A percentile compares a stretch with the other conserved stretches of the same genome.
These are phyloP conservation scores for Coregonus ussuriensis DNA, from an alignment of 2,797 vertebrate genomes.

Conservation along the genomic window DNA sequence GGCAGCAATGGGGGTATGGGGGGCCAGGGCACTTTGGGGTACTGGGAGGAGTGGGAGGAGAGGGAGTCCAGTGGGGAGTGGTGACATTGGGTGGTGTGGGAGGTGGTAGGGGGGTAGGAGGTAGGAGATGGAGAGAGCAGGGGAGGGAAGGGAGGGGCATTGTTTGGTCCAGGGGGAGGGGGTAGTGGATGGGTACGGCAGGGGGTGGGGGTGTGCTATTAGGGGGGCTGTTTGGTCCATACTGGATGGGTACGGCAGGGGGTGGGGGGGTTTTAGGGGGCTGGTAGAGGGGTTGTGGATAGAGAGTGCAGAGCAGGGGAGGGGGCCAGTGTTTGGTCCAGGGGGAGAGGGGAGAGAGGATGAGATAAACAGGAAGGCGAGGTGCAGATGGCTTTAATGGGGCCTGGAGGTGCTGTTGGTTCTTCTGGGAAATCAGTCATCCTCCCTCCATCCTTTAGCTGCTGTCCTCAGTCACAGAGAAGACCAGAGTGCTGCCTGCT, in stretches of 20 bases:
- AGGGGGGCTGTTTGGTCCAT: background rate
- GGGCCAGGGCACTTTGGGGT: slow-evolving; percentile 34
- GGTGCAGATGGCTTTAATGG: slow-evolving; percentile 74
- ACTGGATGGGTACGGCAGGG: background rate
- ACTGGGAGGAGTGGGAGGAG: slow-evolving; percentile 46
- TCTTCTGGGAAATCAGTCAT: slow-evolving; percentile 72
- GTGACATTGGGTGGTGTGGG: slow-evolving; percentile 1
- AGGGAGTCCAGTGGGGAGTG: slow-evolving; percentile 42
- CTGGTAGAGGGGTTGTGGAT: background rate
- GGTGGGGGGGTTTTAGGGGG: slow-evolving; percentile 37
- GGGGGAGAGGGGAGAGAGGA: slow-evolving; percentile 9
- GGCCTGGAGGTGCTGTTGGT: slow-evolving; percentile 68
- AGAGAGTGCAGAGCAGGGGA: slow-evolving; percentile 13
- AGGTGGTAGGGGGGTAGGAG: too few relatives aligned
- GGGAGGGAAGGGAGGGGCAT: background rate
- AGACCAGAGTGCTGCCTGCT: background rate
- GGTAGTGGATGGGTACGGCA: background rate
- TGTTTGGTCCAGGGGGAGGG: background rate
- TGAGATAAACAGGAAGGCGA: slow-evolving; percentile 58
- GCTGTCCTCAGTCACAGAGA: slow-evolving; percentile 45
- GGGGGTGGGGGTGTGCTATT: background rate
- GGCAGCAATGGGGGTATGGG: slow-evolving; percentile 15
- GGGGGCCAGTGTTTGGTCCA: background rate
- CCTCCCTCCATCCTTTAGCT: slow-evolving; percentile 59
- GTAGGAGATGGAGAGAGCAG: too few relatives aligned